A percentile compares a stretch with the other conserved stretches of the same genome.
phyloP scores from a whole-genome alignment of 2,113 vertebrate genomes.

The Sialia sialis region DNA sequence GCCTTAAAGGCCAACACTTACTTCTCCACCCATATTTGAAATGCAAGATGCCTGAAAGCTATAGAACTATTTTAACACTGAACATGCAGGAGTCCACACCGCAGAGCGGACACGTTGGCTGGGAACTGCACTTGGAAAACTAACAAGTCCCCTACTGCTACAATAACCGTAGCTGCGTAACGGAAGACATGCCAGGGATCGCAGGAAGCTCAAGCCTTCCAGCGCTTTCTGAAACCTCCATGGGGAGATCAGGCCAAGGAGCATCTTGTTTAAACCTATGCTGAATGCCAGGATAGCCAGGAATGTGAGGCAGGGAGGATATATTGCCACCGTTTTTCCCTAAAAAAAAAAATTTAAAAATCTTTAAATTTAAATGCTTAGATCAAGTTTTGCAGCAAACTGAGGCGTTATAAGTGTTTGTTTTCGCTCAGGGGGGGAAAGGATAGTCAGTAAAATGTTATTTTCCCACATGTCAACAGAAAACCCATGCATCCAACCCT shows the following conservation, averaged over 20 bases:
- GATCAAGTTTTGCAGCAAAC: background rate
- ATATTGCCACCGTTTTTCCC: background rate
- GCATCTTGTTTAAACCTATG: background rate
- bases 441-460: background rate
- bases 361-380: background rate
- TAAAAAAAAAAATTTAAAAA: background rate
- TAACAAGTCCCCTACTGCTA: constrained; percentile 64
- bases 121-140: constrained; percentile 59
- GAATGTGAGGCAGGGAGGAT: background rate
- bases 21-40: constrained; percentile 56
- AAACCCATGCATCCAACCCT: background rate
- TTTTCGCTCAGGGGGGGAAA: background rate
- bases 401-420: background rate
- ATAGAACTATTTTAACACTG: constrained; percentile 55
- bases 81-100: constrained; percentile 30
- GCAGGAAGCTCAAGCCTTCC: constrained; percentile 56
- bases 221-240: constrained; percentile 43
- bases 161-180: constrained; percentile 51
- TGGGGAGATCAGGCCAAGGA: background rate
- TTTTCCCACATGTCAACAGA: background rate
- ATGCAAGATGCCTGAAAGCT: constrained; percentile 57
- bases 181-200: constrained; percentile 58
- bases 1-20: constrained; percentile 48
- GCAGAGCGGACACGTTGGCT: constrained; percentile 10
- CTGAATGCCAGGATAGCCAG: background rate